Base-by-base conservation (phyloP, 2,797 vertebrate genomes). In the Xiphophorus birchmanni region DNA sequence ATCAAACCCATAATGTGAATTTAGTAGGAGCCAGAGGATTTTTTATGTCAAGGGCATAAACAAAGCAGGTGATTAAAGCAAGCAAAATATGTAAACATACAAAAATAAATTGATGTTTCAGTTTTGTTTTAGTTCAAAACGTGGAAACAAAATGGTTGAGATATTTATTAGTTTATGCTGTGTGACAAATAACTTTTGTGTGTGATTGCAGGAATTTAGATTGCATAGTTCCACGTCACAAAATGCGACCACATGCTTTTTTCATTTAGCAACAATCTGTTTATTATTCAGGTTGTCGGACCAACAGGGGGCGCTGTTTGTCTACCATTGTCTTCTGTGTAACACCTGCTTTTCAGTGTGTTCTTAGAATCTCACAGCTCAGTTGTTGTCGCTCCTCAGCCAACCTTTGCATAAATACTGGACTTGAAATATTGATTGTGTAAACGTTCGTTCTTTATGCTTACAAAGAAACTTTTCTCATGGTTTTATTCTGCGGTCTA, bases 291-390 rank as follows among this genome's bases (percentile, higher is more conserved):
- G 10, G 73, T n/a, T 21, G 8, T 23, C 15, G 1, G 21, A 37
- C 93, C 94, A 93, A 47, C 85, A 94, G 94, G 79, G 86, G 93
- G 91, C 72, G 89, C 88, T n/a, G 54, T 84, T 47, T 77, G 63
- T 60, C 82, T 84, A 13, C n/a, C n/a, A 1, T 67, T 1, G 2
- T 17, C 45, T 6, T 81, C 18, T 76, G 3, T 10, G 13, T 15
- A 76, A 69, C 1, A 18, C 75, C 78, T 88, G 37, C 79, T 82
- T 71, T 60, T 77, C 15, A 71, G 1, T 42, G 5, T 44, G 13
- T 48, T 58, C 3, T 74, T 63, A 18, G 5, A 81, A 12, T 75
- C 56, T 52, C 32, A 80, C 29, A 69, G 63, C 56, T 76, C 52
- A 76, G 45, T 1, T 60, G 17, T 5, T 40, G 47, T 80, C 48